Base-by-base conservation (phyloP, 2,888 invertebrate genomes). In the Apamea monoglypha region DNA sequence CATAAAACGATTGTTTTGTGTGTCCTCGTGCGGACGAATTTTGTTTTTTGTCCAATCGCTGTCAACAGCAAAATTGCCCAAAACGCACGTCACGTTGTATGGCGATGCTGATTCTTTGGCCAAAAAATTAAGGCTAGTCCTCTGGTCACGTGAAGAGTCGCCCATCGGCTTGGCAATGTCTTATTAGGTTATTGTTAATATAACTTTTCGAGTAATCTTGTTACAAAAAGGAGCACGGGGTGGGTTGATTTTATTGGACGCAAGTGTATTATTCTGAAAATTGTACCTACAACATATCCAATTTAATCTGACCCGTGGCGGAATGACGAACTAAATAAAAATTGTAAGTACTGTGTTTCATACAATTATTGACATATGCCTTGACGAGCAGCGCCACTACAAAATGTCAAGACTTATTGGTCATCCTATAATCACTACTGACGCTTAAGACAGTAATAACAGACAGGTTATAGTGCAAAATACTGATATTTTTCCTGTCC, bases 391-490 rank as follows among this genome's bases (percentile, higher is more conserved):
- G 32, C 69, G 64, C 83, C 25, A 10, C n/a, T 61, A 32, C 44
- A 14, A 83, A 66, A 21, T 53, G 21, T 73, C 86, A 83, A 71
- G 47, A 59, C 21, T 21, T 29, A 59, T 56, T 67, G 61, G 83
- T 36, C 56, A 12, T 1, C 0, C 25, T 66, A 2, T 83, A 84
- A 86, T 84, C 44, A 81, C 74, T 74, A 36, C 36, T 56, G 67
- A 12, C 59, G 32, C 64, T 80, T 74, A 63, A 71, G 87, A 80
- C 81, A 82, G 70, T 88, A 88, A 88, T 88, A 78, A 86, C 74
- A 78, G 68, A 53, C 56, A 25, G 25, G 29, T 50, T 74, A 50
- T 73, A 59, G 36, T 81, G 86, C 73, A 80, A 86, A 86, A 81
- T 75, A 75, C 67, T 40, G 29, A n/a, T 18, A 29, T 64, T 14